Evolutionary conservation across 1,140 invertebrate species (phyloP), one percentile per base, ranked within the genome.

Genomic region (Trichogramma pretiosum): DNA sequence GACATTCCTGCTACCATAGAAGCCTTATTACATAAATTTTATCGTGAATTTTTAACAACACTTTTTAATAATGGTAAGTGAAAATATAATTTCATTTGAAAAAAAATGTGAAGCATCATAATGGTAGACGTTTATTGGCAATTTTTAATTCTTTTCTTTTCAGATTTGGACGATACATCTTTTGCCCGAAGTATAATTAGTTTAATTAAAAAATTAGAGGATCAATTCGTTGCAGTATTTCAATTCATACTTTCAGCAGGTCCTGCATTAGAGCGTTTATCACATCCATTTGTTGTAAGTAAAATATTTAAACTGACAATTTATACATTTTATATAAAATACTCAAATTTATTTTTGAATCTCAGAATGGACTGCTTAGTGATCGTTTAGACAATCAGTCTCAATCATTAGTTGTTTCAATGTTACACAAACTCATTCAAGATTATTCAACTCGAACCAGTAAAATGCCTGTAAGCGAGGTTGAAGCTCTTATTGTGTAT

Each of bases 1-100:
- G 62, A 68, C 30, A 28, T 65, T 21, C 45, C 47, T 18, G 60
- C 57, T 7, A 64, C 65, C 5, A 39, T 64, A 5, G 60, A 57
- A 50, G 39, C 32, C 37, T n/a, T 53, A 8, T 30, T 56, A 1
- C 51, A 51, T 16, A 47, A 43, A 39, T 37, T 48, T 22, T 50
- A 14, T 10, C 39, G 24, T 1, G 41, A 40, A 14, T 43, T 52
- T 17, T 34, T 61, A 17, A 55, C 46, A 26, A 33, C 54, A 28
- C 35, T 58, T 18, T 48, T 60, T 35, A 50, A 59, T 50, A 51
- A 52, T 50, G 43, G 63, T 63, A 53, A 17, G 39, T 53, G 43
- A 4, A 24, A 17, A 42, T 33, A 2, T 18, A 22, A 43, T 35
- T 28, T 44, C 5, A 28, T 28, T 28, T 28, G 24, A 28, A n/a